These are phyloP conservation scores for Buteo buteo DNA, from an alignment of 2,113 vertebrate genomes.

Conservation along the genomic window DNA sequence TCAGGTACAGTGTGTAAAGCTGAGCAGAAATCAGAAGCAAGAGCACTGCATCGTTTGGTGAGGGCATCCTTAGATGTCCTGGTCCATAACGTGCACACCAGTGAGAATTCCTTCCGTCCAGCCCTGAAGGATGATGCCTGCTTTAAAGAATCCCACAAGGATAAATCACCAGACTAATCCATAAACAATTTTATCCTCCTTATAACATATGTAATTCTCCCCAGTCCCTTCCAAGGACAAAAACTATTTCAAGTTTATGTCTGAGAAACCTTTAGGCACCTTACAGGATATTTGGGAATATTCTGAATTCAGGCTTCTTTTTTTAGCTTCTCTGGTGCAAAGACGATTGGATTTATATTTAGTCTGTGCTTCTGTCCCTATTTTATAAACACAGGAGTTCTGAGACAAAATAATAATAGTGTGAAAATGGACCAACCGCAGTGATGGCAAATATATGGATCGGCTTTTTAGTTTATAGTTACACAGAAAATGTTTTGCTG, in stretches of 20 bases:
- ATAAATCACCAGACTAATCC: neutral
- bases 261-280: neutral
- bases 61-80: neutral
- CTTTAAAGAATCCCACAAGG: neutral
- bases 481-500: conserved; percentile 21
- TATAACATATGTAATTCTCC: neutral
- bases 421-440: conserved; percentile 46
- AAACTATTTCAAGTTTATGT: neutral
- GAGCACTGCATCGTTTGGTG: neutral
- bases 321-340: neutral
- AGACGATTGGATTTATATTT: conserved; percentile 57
- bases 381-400: conserved; percentile 57
- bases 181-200: neutral
- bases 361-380: conserved; percentile 59
- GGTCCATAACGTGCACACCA: accelerated
- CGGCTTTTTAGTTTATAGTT: conserved; percentile 2
- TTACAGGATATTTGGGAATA: neutral
- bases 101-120: neutral
- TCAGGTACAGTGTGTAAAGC: too few species aligned
- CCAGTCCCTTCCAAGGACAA: neutral
- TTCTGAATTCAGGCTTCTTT: neutral
- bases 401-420: conserved; percentile 72
- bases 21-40: neutral
- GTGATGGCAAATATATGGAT: neutral
- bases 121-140: neutral